Percentiles rank a stretch among this genome's conserved stretches.
Evolutionary conservation across 2,797 vertebrate species (phyloP).

Genomic region (Valencia hispanica): DNA sequence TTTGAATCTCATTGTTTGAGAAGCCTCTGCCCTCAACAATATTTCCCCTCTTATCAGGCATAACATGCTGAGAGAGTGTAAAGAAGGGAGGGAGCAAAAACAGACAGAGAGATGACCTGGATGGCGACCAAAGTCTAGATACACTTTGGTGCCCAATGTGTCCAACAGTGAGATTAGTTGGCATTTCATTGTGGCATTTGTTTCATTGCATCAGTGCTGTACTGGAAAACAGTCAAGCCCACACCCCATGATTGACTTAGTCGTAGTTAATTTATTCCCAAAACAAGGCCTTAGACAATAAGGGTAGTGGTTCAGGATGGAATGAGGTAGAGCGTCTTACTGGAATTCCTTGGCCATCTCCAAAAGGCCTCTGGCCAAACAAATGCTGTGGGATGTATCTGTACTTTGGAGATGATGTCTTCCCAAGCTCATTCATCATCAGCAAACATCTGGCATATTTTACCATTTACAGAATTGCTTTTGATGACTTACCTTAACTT

Average conservation of each 20-base stretch:
- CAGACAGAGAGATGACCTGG: constrained; percentile 52
- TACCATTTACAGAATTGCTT: background rate
- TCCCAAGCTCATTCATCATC: background rate
- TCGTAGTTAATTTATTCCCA: constrained; percentile 23
- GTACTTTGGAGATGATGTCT: background rate
- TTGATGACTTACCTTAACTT: background rate
- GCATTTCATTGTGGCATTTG: constrained; percentile 46
- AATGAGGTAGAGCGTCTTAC: background rate
- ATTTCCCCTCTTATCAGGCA: constrained; percentile 65
- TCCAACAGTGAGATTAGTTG: constrained; percentile 56
- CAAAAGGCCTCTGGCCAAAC: background rate
- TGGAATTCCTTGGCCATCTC: background rate
- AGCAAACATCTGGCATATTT: background rate
- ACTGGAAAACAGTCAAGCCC: constrained; percentile 17
- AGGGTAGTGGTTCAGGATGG: constrained; percentile 21
- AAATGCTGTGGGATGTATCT: background rate
- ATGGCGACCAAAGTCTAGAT: constrained; percentile 56
- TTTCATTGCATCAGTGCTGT: constrained; percentile 9
- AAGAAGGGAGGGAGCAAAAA: constrained; percentile 40
- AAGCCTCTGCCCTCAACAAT: constrained; percentile 64
- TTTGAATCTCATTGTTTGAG: constrained; percentile 74
- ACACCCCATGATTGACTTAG: constrained; percentile 8
- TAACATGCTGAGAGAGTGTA: constrained; percentile 40
- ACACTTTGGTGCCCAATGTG: constrained; percentile 50
- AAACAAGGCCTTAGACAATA: constrained; percentile 31